Base-by-base conservation (phyloP, 2,797 vertebrate species). In the Miichthys miiuy region DNA sequence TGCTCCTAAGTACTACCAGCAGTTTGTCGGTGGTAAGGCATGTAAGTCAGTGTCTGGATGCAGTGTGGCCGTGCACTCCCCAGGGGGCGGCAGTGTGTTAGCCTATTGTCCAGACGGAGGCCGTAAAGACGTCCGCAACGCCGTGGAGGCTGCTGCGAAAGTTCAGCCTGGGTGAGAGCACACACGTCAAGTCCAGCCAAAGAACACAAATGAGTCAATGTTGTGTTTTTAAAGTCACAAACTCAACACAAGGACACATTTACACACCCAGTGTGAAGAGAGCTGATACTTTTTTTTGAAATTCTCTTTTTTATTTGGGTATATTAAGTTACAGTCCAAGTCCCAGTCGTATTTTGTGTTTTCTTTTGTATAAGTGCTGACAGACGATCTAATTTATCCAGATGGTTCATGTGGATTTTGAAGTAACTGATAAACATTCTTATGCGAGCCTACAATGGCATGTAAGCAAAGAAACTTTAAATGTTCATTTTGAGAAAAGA, bases 61-160 rank as follows among this genome's bases (percentile, higher is more conserved):
- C 93, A 97, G 92, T 77, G 89, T 95, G 60, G 85, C 94, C 1
- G 86, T 97, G 60, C 77, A 51, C 81, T 70, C 94, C 70, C 87
- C 93, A 18, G 85, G 81, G 0, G 95, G 96, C 9, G 9, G 12
- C 16, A 2, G 50, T 1, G 73, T 95, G 21, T 48, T 95, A 0
- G 95, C 94, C 13, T 94, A 96, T 2, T 96, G 96, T 84, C 95
- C 97, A 0, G 96, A 97, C 0, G 96, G 96, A 0, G 94, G 95
- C 27, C 73, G 95, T 64, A 97, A 97, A 80, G 97, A 97, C 1
- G 84, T 97, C 20, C 94, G 95, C 0, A 96, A 95, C 0, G 97
- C 97, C 0, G 96, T 97, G 75, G 97, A 97, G 79, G 95, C 96
- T 0, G 96, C 96, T 1, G 88, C 92, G 76, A 97, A 96, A 91